Base-by-base conservation (phyloP, 2,888 invertebrate genomes). In the Cyclophora punctaria region DNA sequence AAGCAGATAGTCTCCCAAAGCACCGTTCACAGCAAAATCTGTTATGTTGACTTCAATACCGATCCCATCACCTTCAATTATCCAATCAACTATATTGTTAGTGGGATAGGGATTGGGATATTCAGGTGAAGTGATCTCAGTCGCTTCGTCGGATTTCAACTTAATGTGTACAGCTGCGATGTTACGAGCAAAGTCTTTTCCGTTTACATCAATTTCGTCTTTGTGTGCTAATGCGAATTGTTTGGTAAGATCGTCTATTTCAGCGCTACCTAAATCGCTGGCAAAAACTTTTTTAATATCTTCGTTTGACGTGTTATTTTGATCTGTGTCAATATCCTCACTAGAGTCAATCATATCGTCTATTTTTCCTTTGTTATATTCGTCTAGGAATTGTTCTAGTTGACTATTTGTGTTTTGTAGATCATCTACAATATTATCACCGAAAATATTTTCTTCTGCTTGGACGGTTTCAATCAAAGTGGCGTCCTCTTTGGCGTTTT, bases 21-120 rank as follows among this genome's bases (percentile, higher is more conserved):
- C 68, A 2, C 86, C 81, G 44, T 81, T 83, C 2, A 89, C 61
- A 6, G 64, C 62, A 6, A 88, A 76, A 37, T 79, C 73, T 0
- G 83, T 84, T 2, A 89, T 62, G 47, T 85, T 88, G 37, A 89
- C 52, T 55, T 89, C 89, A 3, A 89, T 80, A 1, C 89, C 89
- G 7, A 60, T 58, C 2, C 87, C 88, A 2, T 78, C 71, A 0
- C 84, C 86, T 34, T 77, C 71, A 3, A 87, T 62, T 5, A 83
- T 62, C 83, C 83, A 87, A 49, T 88, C 87, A 0, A 76, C 57
- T 0, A 73, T 63, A 6, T 71, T 73, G 45, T 77, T 72, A 0
- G 73, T 69, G 0, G 82, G 79, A 48, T 88, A 88, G 2, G 62
- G 55, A 0, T 44, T 50, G 0, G 86, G 86, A 42, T 75, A 82